phyloP scores from a whole-genome alignment of 2,113 vertebrate genomes.

The Poecile atricapillus region DNA sequence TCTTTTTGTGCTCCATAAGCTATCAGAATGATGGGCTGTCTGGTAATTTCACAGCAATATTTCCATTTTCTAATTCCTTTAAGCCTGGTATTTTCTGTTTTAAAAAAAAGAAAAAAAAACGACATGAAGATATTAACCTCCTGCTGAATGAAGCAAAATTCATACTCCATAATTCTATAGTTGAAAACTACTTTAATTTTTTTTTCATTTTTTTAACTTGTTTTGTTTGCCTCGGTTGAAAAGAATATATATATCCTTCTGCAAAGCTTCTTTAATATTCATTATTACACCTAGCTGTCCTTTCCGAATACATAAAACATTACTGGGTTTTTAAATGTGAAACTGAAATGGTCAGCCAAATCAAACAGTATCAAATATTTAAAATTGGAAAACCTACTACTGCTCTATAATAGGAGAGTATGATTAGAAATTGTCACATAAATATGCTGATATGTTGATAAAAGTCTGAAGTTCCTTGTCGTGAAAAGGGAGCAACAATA shows the following conservation, averaged over 20 bases:
- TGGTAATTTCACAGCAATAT: not conserved
- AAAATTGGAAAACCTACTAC: not conserved
- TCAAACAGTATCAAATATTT: not conserved
- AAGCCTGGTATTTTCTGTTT: not conserved
- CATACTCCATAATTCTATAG: not conserved
- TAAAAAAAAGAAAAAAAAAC: not conserved
- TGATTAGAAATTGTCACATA: not conserved
- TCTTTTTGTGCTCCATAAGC: not conserved
- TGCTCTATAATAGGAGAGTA: not conserved
- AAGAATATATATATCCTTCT: not conserved
- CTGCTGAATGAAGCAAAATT: not conserved
- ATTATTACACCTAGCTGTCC: not conserved
- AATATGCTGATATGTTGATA: not conserved
- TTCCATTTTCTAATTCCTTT: not conserved
- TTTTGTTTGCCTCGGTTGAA: not conserved
- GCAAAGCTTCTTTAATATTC: not conserved
- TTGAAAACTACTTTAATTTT: accelerated
- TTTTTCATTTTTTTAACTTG: not conserved
- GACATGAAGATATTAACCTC: not conserved
- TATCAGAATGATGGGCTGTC: not conserved
- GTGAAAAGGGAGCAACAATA: not conserved
- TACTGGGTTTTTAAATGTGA: not conserved
- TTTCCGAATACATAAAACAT: not conserved
- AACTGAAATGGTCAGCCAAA: not conserved
- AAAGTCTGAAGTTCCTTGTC: not conserved